Evolutionary conservation across 2,113 vertebrate species (phyloP), one percentile per base, ranked within the genome.

Genomic region (Pandion haliaetus): DNA sequence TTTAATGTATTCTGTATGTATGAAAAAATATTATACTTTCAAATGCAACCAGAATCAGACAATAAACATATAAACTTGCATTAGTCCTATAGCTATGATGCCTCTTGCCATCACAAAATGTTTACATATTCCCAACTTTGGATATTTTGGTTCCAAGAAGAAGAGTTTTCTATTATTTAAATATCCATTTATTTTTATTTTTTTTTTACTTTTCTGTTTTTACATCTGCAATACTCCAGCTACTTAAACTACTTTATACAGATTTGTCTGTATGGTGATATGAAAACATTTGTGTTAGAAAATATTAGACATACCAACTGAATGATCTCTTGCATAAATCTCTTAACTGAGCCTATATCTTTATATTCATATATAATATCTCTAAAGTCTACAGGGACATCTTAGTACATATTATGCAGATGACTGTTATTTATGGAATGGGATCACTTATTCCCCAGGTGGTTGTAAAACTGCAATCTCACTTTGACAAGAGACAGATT

Each of bases 401-500:
- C 66, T 90, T 87, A 82, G 88, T 95, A 93, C 65, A 79, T 96
- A 98, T 98, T 98, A 98, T 98, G 97, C 86, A 98, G 93, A 98
- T 97, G 65, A 92, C 72, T 92, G 87, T 97, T 97, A 98, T 98
- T 98, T 98, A 96, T 97, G 94, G 95, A 98, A 97, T 81, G 85
- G 96, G 95, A 97, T 97, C 55, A 42, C 79, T 97, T 94, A 67
- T 96, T 98, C 90, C 94, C 94, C 72, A 93, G 90, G 91, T 98
- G 96, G 62, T 38, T 96, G 78, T 97, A 96, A 98, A 97, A 97
- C 82, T 97, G 97, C 94, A 97, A 94, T 98, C 97, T 97, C 80
- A 82, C 78, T 97, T 98, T 98, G 98, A 98, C 97, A 97, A 94
- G 97, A 97, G 94, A 96, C 95, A 98, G 98, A 98, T 98, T 98